phyloP scores from a whole-genome alignment of 35 echinoderm and acorn worm genomes.

The Apostichopus japonicus region DNA sequence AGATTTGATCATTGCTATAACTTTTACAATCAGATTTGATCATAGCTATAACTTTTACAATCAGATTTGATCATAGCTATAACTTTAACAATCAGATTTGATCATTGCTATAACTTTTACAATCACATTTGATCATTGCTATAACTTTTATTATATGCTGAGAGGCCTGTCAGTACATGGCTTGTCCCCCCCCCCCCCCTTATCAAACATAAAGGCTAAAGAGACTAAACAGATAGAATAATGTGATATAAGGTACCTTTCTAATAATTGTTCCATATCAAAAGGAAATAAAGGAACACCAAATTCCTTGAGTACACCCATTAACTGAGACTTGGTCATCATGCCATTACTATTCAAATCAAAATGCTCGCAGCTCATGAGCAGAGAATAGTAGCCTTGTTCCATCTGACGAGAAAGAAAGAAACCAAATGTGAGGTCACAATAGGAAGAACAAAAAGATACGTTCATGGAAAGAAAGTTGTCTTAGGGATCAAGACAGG shows the following conservation, averaged over 20 bases:
- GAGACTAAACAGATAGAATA: no score
- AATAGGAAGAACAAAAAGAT: background rate
- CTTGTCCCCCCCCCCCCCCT: no score
- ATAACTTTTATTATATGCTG: background rate
- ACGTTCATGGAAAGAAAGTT: no score
- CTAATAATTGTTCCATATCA: slow-evolving; percentile 80
- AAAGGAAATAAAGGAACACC: slow-evolving; percentile 66
- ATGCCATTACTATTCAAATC: slow-evolving; percentile 69
- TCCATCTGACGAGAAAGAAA: slow-evolving; percentile 77
- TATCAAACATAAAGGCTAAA: no score
- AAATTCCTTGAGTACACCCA: slow-evolving; percentile 69
- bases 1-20: no score
- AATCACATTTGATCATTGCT: background rate
- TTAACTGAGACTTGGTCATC: slow-evolving; percentile 66
- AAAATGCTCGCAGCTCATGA: slow-evolving; percentile 79
- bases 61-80: no score
- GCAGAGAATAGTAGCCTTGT: slow-evolving; percentile 74
- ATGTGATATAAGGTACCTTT: slow-evolving; percentile 60
- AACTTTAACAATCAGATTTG: no score
- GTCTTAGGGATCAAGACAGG: no score
- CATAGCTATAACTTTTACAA: no score
- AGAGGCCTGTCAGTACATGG: no score
- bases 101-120: no score
- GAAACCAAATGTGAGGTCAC: background rate
- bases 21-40: no score